Evolutionary conservation across 2,888 invertebrate species (phyloP), one percentile per base, ranked within the genome.

Genomic region (Hyposoter didymator): DNA sequence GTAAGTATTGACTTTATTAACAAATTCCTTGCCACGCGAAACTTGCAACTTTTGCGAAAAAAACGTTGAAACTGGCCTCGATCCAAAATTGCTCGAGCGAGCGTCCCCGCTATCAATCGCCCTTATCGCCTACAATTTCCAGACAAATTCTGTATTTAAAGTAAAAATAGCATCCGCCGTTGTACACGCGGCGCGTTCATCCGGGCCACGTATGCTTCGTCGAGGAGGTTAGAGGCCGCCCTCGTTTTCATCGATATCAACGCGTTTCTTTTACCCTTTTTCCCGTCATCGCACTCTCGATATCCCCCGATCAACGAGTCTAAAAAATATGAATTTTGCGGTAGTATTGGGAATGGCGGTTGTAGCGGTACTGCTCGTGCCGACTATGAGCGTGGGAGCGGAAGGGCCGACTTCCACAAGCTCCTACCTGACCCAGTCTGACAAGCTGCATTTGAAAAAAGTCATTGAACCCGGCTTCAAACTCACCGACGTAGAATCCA

Each of bases 401-500:
- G 55, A 55, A 22, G 73, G 43, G 19, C 64, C 90, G 35, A 91
- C 92, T 17, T 93, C 94, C 0, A 94, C 94, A 35, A 93, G 87
- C 88, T 90, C 91, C 1, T 94, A 93, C 80, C 88, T 94, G 74
- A 91, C 92, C 6, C 82, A 82, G 47, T 89, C 89, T 85, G 93
- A 94, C 84, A 93, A 90, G 88, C 19, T 78, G 2, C 92, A 91
- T 70, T 88, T 93, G 1, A 93, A 91, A 81, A 91, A 90, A 55
- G 90, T 93, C 10, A 84, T 94, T 4, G 91, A 92, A 81, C 88
- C 91, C 14, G 93, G 93, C 73, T 92, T 93, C 45, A 84, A 89
- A 66, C 86, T 92, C 3, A 83, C 95, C 88, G 97, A 97, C 92
- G 91, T 97, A 67, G 94, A 95, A 78, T 94, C 96, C 5, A 93